A percentile compares a stretch with the other conserved stretches of the same genome.
Conservation (phyloP, 2,888 invertebrate species). For the Sussaba pulchella region DNA sequence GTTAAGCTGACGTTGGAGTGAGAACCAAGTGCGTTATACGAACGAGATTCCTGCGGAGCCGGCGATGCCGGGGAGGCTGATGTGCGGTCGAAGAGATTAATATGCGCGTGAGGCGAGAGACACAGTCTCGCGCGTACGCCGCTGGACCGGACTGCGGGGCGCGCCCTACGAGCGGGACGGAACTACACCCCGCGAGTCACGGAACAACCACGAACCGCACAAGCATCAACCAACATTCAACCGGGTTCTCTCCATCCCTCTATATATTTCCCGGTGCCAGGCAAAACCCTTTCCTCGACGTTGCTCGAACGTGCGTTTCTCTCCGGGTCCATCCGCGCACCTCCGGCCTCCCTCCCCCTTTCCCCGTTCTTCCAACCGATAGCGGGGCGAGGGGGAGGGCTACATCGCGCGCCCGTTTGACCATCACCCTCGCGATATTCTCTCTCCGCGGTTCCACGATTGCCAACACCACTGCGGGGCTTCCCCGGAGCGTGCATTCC, state of each 20-base stretch:
- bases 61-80: constrained; percentile 76
- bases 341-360: constrained; percentile 52
- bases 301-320: constrained; percentile 46
- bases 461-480: constrained; percentile 56
- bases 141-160: constrained; percentile 51
- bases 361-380: too few species aligned
- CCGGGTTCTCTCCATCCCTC: constrained; percentile 43
- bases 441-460: constrained; percentile 52
- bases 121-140: constrained; percentile 26
- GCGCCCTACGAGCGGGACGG: constrained; percentile 11
- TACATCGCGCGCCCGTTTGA: constrained; percentile 54
- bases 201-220: constrained; percentile 22
- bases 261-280: constrained; percentile 33
- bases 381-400: too few species aligned
- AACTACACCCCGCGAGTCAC: too few species aligned
- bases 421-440: constrained; percentile 59
- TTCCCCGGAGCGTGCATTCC: constrained; percentile 58
- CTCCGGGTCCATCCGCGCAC: constrained; percentile 47
- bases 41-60: constrained; percentile 71
- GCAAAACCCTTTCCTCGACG: constrained; percentile 58
- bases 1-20: constrained; percentile 73
- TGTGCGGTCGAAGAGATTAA: constrained; percentile 83
- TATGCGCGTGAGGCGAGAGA: constrained; percentile 80
- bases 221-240: constrained; percentile 56
- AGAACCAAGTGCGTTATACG: constrained; percentile 77